Evolutionary conservation across 2,797 vertebrate species (phyloP).

Genomic region (Enteromius thamalakanensis): DNA sequence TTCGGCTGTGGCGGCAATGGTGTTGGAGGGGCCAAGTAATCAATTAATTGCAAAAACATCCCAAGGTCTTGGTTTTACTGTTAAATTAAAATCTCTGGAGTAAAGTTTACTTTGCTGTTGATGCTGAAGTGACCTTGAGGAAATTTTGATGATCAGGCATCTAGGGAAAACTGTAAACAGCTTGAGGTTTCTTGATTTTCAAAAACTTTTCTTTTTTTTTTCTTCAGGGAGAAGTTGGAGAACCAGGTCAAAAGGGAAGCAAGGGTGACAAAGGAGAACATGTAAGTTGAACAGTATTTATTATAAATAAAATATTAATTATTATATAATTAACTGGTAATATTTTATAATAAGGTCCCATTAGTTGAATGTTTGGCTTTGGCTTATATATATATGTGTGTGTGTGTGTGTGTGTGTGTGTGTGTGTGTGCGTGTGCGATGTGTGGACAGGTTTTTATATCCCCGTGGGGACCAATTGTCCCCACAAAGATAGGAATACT

Average conservation of each 20-base stretch:
- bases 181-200: background rate
- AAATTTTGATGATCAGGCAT: constrained; percentile 25
- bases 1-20: constrained; percentile 61
- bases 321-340: background rate
- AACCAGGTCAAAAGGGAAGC: constrained; percentile 96
- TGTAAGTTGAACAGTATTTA: constrained; percentile 76
- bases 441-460: too few relatives aligned
- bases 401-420: too few relatives aligned
- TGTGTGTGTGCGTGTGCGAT: too few relatives aligned
- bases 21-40: constrained; percentile 67
- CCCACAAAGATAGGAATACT: too few relatives aligned
- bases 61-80: constrained; percentile 69
- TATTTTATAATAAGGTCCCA: background rate
- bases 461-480: too few relatives aligned
- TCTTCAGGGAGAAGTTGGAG: constrained; percentile 95
- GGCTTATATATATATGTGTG: too few relatives aligned
- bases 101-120: constrained; percentile 65
- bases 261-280: constrained; percentile 98
- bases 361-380: background rate
- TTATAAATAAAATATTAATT: background rate
- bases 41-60: constrained; percentile 73
- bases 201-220: constrained; percentile 56
- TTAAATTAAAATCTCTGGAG: constrained; percentile 72
- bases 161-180: constrained; percentile 24
- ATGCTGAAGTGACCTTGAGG: constrained; percentile 67